phyloP scores from a whole-genome alignment of 2,888 invertebrate species.

The Cristatella mucedo region DNA sequence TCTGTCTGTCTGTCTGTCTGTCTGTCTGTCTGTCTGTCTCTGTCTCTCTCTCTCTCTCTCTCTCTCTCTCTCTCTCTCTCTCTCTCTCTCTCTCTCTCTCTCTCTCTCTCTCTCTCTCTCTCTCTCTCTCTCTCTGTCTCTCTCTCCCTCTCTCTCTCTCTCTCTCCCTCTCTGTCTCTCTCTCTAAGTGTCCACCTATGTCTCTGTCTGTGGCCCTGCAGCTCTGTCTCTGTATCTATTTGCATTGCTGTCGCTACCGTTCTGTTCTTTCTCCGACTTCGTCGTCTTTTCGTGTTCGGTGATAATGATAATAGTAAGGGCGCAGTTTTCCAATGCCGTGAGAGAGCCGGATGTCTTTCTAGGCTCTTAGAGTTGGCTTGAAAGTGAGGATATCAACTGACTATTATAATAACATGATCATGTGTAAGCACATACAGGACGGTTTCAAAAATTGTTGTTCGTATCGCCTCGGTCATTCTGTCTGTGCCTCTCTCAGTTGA shows the following conservation, averaged over 20 bases:
- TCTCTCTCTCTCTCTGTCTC: not conserved
- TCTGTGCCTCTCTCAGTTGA: too few species aligned
- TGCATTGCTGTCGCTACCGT: not conserved
- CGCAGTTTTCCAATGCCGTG: too few species aligned
- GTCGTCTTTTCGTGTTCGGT: too few species aligned
- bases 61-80: not conserved
- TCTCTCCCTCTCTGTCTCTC: not conserved
- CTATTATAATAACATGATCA: too few species aligned
- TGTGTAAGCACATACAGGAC: too few species aligned
- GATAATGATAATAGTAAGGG: too few species aligned
- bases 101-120: slow-evolving; percentile 1
- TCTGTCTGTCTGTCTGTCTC: slow-evolving; percentile 3
- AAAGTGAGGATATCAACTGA: too few species aligned
- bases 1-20: slow-evolving; percentile 2
- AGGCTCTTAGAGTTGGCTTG: too few species aligned
- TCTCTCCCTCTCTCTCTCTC: not conserved
- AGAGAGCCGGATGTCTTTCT: too few species aligned
- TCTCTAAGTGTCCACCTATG: not conserved
- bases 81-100: slow-evolving; percentile 1
- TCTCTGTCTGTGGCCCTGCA: not conserved
- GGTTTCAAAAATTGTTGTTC: too few species aligned
- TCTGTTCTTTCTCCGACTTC: not conserved
- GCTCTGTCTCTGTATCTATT: not conserved
- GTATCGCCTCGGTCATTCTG: too few species aligned
- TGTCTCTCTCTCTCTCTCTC: not conserved